A percentile compares a stretch with the other conserved stretches of the same genome.
phyloP scores from a whole-genome alignment of 2,888 invertebrate genomes.

The Pandemis cinnamomeana region DNA sequence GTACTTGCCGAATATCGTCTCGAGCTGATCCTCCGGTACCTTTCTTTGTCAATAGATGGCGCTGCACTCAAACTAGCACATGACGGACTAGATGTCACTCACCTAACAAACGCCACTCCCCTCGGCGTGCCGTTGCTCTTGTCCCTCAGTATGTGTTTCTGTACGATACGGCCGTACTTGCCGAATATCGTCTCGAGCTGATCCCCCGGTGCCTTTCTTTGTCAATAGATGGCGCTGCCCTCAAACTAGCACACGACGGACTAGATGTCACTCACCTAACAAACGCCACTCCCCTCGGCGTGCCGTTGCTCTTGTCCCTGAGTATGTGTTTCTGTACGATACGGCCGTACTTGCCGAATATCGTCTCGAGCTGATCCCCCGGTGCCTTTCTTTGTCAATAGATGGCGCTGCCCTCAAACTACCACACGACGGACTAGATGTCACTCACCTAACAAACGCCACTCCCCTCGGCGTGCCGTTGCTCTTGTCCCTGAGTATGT shows the following conservation, averaged over 20 bases:
- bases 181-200: constrained; percentile 94
- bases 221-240: background rate
- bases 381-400: constrained; percentile 52
- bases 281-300: constrained; percentile 96
- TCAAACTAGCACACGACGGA: background rate
- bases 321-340: constrained; percentile 94
- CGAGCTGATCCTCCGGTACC: too few relatives aligned
- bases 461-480: constrained; percentile 95
- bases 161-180: constrained; percentile 95
- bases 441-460: constrained; percentile 92
- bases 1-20: too few relatives aligned
- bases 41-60: too few relatives aligned
- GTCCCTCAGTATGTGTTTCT: too few relatives aligned
- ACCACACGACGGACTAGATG: background rate
- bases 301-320: constrained; percentile 94
- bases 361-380: constrained; percentile 91
- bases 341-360: constrained; percentile 94
- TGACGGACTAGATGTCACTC: too few relatives aligned
- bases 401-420: background rate
- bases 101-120: too few relatives aligned
- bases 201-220: constrained; percentile 82
- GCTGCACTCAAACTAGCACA: too few relatives aligned
- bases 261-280: constrained; percentile 86
- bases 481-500: constrained; percentile 94
- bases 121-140: too few relatives aligned